Base-by-base conservation (phyloP, 2,797 vertebrate species). In the Novumbra hubbsi region DNA sequence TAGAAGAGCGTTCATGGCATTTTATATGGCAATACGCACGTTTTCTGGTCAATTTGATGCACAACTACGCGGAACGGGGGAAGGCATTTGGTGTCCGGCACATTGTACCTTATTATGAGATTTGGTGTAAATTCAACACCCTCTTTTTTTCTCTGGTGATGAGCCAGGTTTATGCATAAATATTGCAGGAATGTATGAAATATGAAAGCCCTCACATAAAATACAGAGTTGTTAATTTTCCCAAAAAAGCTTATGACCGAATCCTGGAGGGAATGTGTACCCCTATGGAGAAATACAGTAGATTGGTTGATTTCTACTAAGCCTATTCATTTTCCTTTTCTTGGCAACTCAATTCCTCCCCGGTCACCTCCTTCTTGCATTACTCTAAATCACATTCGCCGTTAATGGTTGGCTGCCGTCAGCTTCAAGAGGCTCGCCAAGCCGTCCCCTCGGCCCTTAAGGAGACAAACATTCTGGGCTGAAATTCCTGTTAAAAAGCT, bases 401-500 rank as follows among this genome's bases (percentile, higher is more conserved):
- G 71, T 32, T 19, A 57, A 55, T 62, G 24, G 41, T 24, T 57
- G 41, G 63, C 28, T 57, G 69, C 19, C 24, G 65, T 71, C 68
- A 28, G 45, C 73, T 62, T 38, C 28, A 62, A 71, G 65, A 72
- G 48, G 68, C 72, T 64, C 70, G 62, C 41, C 72, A 75, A 21
- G 19, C 50, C 19, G 50, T 48, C 38, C 67, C n/a, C 62, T 32
- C 32, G 65, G 32, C 34, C 68, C 73, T 71, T 38, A 30, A 60
- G 38, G 69, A 72, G 70, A 28, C 50, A 77, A 72, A 70, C 19
- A 38, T 81, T 67, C 66, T 27, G 75, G 77, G 48, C 30, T 80
- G 55, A 70, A 78, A 83, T 81, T 60, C 86, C 67, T 73, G 68
- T 72, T 70, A 64, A 67, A 70, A 69, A 27, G 75, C 52, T 70